These are phyloP conservation scores for Mya arenaria DNA, from an alignment of 1,140 invertebrate genomes.

Conservation along the genomic window DNA sequence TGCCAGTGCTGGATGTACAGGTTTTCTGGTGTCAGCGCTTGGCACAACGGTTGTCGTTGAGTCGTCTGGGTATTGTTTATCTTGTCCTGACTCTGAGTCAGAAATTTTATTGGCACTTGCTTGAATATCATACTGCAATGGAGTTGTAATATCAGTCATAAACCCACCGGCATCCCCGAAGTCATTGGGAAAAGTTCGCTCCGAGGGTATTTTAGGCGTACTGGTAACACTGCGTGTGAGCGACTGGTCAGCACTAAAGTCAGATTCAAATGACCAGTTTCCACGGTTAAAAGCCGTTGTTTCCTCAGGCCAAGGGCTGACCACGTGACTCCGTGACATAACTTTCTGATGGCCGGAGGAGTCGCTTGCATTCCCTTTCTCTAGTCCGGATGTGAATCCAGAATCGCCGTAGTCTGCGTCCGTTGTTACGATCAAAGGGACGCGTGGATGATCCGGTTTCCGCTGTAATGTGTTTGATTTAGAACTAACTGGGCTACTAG, in stretches of 20 bases:
- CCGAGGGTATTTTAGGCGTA: background rate
- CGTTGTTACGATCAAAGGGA: background rate
- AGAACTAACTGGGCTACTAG: conserved; percentile 2
- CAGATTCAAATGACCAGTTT: conserved; percentile 36
- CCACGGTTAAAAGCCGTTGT: background rate
- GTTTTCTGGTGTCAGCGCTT: conserved; percentile 9
- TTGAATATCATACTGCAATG: no score
- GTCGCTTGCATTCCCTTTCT: conserved; percentile 18
- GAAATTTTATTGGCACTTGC: no score
- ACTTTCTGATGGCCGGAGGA: conserved; percentile 35
- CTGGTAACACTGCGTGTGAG: background rate
- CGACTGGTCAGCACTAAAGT: conserved; percentile 28
- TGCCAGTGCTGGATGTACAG: background rate
- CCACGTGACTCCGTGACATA: background rate
- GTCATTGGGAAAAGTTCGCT: background rate
- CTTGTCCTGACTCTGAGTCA: no score
- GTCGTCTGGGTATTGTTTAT: no score
- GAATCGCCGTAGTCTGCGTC: conserved; percentile 34
- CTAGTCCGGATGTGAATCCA: conserved; percentile 36
- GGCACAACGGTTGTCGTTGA: background rate
- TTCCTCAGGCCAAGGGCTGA: conserved; percentile 8
- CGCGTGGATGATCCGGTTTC: background rate
- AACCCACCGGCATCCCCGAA: background rate
- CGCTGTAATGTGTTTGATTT: background rate
- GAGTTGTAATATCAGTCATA: background rate